Base-by-base conservation (phyloP, 2,113 vertebrate species). In the Tragelaphus buxtoni region DNA sequence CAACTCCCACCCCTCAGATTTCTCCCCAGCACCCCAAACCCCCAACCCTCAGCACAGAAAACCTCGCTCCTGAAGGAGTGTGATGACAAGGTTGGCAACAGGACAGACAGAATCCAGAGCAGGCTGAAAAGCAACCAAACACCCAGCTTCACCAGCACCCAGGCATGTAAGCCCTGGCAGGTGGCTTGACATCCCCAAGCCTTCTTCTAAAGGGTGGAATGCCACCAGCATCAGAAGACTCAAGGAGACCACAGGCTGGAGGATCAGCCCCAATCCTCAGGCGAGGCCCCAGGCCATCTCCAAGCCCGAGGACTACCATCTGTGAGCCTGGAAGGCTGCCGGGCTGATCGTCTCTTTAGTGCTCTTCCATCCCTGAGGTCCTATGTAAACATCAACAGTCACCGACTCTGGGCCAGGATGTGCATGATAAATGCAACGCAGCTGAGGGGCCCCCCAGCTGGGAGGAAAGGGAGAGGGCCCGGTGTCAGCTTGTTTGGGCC, bases 131-230 rank as follows among this genome's bases (percentile, higher is more conserved):
- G 47, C 86, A 28, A 30, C 8, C 9, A 35, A 28, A 28, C 22
- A 6, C 10, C 5, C 1, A 49, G 12, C 26, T 60, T 49, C 5
- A 12, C 9, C 5, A 4, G n/a, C 0, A n/a, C 79, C 60, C 0
- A 22, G 81, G 69, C 45, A 14, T 35, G 47, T 39, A 56, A 51
- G 72, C 58, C 69, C 8, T 16, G 42, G 65, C 32, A n/a, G 32
- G 72, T 8, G 26, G 14, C 61, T 45, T 26, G 1, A 51, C 65
- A 4, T 39, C 88, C 74, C 92, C 47, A 53, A 74, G 55, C 42
- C 72, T 51, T 79, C 42, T 80, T 85, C 87, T 63, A 9, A 60
- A 18, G 5, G 60, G 35, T 11, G 14, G 47, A 74, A 47, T 4
- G 7, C 18, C 53, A 14, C 49, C 58, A 51, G 56, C 28, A 7